Evolutionary conservation across 2,888 invertebrate species (phyloP), one percentile per base, ranked within the genome.

Genomic region (Autographa pulchrina): DNA sequence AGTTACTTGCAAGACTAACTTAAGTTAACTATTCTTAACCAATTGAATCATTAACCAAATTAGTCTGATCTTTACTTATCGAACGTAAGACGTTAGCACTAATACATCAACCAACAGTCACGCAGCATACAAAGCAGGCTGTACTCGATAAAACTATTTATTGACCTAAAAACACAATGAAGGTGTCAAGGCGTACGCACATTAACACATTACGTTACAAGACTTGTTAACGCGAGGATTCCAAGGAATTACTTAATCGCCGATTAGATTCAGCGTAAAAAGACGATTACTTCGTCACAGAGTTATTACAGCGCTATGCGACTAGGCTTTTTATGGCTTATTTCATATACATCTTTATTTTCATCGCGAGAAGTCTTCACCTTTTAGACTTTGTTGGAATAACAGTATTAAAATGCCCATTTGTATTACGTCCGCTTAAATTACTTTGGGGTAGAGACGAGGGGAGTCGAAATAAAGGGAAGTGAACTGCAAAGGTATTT

Each of bases 201-300:
- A 75, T 71, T 72, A 82, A 72, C 75, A 80, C 82, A 83, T 81
- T 81, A 81, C 74, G 62, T 68, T 70, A 32, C 69, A 63, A 63
- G 74, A 70, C 77, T 74, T 64, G 72, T 75, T 68, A 75, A 68
- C 70, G 61, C 32, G 67, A 68, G 62, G 74, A 70, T 73, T 82
- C 77, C 73, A 64, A 72, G 75, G 81, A 82, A 82, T 80, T 72
- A 80, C 75, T 82, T 84, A 82, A 84, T 79, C 78, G 76, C 6
- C 83, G 69, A 81, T 84, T 83, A 85, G 74, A 77, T 78, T 72
- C 77, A 74, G 60, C 18, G 64, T 76, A 85, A 85, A 81, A 84
- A 84, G 77, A 43, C 67, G 77, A 84, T 82, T 85, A 81, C 56
- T 73, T 83, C 72, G 83, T 82, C 81, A 80, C 68, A 74, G 31